These are phyloP conservation scores for Cephus sareptanus DNA, from an alignment of 2,888 invertebrate genomes.

Conservation along the genomic window DNA sequence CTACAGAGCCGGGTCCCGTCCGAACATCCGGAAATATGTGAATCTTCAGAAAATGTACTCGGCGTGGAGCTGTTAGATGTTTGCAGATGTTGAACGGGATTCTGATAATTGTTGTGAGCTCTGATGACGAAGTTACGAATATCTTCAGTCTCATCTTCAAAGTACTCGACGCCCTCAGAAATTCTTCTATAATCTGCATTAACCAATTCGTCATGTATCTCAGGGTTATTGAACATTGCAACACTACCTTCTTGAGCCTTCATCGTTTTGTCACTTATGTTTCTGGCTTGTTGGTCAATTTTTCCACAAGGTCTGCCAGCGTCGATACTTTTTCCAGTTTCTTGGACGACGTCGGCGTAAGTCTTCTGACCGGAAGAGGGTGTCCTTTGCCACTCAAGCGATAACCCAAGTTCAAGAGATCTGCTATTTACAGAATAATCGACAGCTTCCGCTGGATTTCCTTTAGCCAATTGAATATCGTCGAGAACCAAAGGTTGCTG, in stretches of 20 bases:
- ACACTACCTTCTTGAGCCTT: conserved; percentile 6
- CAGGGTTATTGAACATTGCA: neutral
- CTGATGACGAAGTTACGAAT: neutral
- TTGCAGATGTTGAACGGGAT: neutral
- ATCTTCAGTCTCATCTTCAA: neutral
- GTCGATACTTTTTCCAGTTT: neutral
- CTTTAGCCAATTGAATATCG: neutral
- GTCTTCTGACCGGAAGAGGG: conserved; percentile 9
- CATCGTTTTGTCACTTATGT: neutral
- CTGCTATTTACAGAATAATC: neutral
- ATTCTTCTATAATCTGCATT: neutral
- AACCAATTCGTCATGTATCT: neutral
- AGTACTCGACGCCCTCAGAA: neutral
- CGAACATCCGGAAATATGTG: neutral
- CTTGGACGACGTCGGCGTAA: conserved; percentile 26
- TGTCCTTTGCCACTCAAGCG: neutral
- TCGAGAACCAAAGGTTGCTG: neutral
- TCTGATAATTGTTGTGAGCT: neutral
- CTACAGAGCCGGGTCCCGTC: conserved; percentile 14
- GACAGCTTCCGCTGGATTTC: neutral
- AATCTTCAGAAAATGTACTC: neutral
- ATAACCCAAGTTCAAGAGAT: neutral
- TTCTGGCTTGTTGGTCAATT: too few relatives aligned
- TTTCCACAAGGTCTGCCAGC: neutral
- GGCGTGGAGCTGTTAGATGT: neutral